Base-by-base conservation (phyloP, 2,113 vertebrate genomes). In the Clupea harengus region DNA sequence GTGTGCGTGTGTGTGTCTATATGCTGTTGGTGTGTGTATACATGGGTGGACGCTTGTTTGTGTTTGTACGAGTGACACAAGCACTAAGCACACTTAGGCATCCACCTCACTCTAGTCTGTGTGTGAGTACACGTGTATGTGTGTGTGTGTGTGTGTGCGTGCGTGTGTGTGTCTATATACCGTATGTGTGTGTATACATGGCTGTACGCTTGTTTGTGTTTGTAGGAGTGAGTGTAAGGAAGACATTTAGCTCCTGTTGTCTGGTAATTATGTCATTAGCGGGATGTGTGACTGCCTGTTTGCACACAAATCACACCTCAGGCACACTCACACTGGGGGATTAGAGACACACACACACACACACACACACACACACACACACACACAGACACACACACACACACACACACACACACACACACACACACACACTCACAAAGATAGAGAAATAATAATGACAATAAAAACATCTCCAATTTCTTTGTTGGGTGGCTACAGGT, bases 221-320 rank as follows among this genome's bases (percentile, higher is more conserved):
- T 67, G 64, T 25, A 3, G 7, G 64, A 3, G 22, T 28, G 25
- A 9, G 25, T 67, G 64, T 67, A 25, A 13, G 9, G 6, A 10
- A 28, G n/a, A 25, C 25, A 28, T 25, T 72, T 72, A 72, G 64
- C 25, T 72, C 64, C 64, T 32, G 64, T 72, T 28, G 25, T 3
- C 89, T 86, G 90, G 91, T 93, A 93, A 94, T 93, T 93, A 92
- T 85, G 72, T 94, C 89, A 93, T 94, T 93, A 93, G 91, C 87
- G 89, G 89, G 80, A n/a, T 90, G 89, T 89, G 86, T 93, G 94
- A 94, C 92, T 93, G 90, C 89, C 84, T 89, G 90, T 93, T 93
- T 92, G 90, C 88, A 89, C 90, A 90, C 90, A 91, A 83, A 82
- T 87, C 91, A 91, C 90, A 86, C 91, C 91, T 87, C 82, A 88